A percentile compares a stretch with the other conserved stretches of the same genome.
phyloP scores from a whole-genome alignment of 2,797 vertebrate genomes.

The Malacoctenus gilli region DNA sequence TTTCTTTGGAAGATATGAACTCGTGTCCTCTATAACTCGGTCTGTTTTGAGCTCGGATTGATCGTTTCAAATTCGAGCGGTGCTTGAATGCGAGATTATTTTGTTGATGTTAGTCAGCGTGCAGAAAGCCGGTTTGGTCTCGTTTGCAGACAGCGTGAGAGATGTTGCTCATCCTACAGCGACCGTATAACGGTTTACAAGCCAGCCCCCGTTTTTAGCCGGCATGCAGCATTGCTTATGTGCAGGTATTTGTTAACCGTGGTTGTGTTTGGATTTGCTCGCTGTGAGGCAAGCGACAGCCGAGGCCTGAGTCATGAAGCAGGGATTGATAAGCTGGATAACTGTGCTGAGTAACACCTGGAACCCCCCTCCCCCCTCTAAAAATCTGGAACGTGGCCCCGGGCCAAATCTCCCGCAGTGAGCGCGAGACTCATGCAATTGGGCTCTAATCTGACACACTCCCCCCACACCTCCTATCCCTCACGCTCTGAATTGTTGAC shows the following conservation, averaged over 20 bases:
- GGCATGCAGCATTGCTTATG: slow-evolving; percentile 3
- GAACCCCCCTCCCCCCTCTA: slow-evolving; percentile 69
- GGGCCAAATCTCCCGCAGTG: slow-evolving; percentile 69
- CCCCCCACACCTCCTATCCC: slow-evolving; percentile 60
- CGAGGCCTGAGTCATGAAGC: slow-evolving; percentile 47
- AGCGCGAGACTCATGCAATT: slow-evolving; percentile 68
- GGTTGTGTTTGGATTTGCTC: slow-evolving; percentile 30
- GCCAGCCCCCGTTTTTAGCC: slow-evolving; percentile 43
- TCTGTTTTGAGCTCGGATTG: background rate
- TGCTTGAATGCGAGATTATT: too few species aligned
- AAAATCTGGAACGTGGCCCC: slow-evolving; percentile 71
- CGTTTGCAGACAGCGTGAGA: slow-evolving; percentile 9
- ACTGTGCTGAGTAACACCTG: slow-evolving; percentile 69
- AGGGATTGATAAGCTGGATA: slow-evolving; percentile 69
- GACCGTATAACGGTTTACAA: slow-evolving; percentile 12
- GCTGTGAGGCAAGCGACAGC: slow-evolving; percentile 33
- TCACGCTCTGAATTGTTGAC: slow-evolving; percentile 61
- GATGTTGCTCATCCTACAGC: slow-evolving; percentile 1
- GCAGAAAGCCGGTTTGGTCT: too few species aligned
- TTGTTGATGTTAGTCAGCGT: too few species aligned
- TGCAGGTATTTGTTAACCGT: slow-evolving; percentile 25
- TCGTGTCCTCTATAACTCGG: slow-evolving; percentile 7
- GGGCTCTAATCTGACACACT: slow-evolving; percentile 71
- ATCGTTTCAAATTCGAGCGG: too few species aligned
- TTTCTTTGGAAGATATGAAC: slow-evolving; percentile 43